Evolutionary conservation across 2,888 invertebrate species (phyloP).

Genomic region (Choristoneura rosaceana): DNA sequence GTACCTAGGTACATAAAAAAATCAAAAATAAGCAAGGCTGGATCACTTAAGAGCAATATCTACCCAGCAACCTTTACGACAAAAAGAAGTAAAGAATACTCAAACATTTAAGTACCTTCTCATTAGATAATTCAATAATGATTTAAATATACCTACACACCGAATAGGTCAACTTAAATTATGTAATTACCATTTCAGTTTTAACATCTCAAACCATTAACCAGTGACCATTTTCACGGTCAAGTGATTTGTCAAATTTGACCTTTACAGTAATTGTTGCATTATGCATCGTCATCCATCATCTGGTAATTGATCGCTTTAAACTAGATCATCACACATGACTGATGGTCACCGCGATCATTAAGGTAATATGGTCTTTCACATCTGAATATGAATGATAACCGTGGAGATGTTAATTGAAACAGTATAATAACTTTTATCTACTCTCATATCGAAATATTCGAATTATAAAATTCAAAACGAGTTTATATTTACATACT

Average conservation of each 20-base stretch:
- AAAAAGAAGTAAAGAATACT: no score
- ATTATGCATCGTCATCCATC: slow-evolving; percentile 44
- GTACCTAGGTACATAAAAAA: no score
- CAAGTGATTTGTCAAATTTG: slow-evolving; percentile 43
- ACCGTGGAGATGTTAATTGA: background rate
- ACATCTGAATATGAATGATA: background rate
- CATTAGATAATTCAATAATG: background rate
- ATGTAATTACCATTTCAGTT: slow-evolving; percentile 12
- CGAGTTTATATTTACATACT: no score
- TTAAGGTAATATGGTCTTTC: slow-evolving; percentile 24
- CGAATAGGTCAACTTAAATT: background rate
- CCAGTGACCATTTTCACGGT: slow-evolving; percentile 37
- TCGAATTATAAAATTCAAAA: no score
- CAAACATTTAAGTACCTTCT: no score
- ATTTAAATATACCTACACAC: background rate
- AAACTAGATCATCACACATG: slow-evolving; percentile 44
- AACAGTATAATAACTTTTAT: background rate
- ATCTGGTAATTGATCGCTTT: slow-evolving; percentile 46
- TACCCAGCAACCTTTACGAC: no score
- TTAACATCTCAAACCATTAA: slow-evolving; percentile 26
- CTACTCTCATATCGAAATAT: no score
- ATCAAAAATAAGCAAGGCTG: no score
- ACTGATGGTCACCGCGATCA: slow-evolving; percentile 34
- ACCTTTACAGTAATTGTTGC: slow-evolving; percentile 44
- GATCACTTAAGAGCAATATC: no score